Evolutionary conservation across 2,888 invertebrate species (phyloP).

Genomic region (Cancer borealis): DNA sequence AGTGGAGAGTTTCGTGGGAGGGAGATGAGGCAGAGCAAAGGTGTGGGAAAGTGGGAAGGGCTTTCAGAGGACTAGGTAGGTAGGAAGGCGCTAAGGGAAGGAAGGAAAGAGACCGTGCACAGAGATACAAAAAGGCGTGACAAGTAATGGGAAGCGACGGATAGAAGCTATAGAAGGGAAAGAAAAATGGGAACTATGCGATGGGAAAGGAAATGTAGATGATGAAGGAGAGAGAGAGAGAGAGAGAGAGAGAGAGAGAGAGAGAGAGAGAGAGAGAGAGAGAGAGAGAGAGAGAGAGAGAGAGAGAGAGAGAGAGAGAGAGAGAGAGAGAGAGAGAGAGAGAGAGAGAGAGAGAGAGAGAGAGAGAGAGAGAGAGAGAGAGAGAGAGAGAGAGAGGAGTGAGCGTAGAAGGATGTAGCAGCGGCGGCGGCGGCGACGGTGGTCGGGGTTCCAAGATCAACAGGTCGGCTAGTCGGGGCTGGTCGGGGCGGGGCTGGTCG

Average conservation of each 20-base stretch:
- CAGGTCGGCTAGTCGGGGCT: background rate
- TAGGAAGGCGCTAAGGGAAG: background rate
- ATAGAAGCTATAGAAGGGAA: background rate
- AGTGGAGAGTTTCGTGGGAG: too few species aligned
- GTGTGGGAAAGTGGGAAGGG: too few species aligned
- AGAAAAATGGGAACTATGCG: background rate
- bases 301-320: background rate
- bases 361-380: constrained; percentile 26
- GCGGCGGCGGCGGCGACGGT: background rate
- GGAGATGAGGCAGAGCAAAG: background rate
- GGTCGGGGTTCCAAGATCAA: background rate
- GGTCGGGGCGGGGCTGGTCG: too few species aligned
- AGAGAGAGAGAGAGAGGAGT: background rate
- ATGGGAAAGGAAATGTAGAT: background rate
- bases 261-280: background rate
- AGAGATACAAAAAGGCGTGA: background rate
- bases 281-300: background rate
- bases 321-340: background rate
- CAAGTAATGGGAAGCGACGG: background rate
- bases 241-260: background rate
- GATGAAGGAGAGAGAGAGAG: background rate
- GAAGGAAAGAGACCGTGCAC: background rate
- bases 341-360: constrained; percentile 39
- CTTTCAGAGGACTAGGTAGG: background rate
- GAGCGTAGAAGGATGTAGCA: background rate